Evolutionary conservation across 2,797 vertebrate genomes (phyloP).

Genomic region (Picus viridis): DNA sequence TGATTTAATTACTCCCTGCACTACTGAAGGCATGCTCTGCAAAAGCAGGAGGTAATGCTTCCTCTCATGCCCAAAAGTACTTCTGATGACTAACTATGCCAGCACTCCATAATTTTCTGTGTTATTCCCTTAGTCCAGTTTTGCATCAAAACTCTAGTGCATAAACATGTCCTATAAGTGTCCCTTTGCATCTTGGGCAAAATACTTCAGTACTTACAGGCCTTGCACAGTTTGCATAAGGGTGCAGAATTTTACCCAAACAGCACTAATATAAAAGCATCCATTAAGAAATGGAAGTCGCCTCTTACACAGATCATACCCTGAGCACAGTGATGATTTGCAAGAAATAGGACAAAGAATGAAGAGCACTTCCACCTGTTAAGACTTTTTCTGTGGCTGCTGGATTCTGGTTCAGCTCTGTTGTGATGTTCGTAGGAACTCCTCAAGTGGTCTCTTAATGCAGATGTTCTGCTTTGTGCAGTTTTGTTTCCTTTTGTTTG

Average conservation of each 20-base stretch:
- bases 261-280: neutral
- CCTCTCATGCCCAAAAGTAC: neutral
- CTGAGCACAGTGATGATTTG: neutral
- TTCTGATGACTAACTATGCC: neutral
- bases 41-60: neutral
- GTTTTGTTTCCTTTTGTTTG: neutral
- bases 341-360: neutral
- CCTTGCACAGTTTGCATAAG: neutral
- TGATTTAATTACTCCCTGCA: neutral
- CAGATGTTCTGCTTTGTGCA: neutral
- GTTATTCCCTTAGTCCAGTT: neutral
- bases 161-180: neutral
- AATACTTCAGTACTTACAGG: neutral
- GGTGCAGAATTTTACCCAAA: neutral
- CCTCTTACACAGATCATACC: neutral
- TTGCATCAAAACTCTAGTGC: neutral
- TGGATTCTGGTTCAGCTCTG: neutral
- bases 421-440: neutral
- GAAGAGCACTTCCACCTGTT: neutral
- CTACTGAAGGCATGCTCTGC: neutral
- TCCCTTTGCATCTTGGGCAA: neutral
- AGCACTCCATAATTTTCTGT: neutral
- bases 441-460: neutral
- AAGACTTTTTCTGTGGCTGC: neutral
- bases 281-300: neutral